Percentiles rank a stretch among this genome's conserved stretches.
Evolutionary conservation across 1,140 invertebrate genomes (phyloP).

Genomic region (Drosophila pseudoananassae): DNA sequence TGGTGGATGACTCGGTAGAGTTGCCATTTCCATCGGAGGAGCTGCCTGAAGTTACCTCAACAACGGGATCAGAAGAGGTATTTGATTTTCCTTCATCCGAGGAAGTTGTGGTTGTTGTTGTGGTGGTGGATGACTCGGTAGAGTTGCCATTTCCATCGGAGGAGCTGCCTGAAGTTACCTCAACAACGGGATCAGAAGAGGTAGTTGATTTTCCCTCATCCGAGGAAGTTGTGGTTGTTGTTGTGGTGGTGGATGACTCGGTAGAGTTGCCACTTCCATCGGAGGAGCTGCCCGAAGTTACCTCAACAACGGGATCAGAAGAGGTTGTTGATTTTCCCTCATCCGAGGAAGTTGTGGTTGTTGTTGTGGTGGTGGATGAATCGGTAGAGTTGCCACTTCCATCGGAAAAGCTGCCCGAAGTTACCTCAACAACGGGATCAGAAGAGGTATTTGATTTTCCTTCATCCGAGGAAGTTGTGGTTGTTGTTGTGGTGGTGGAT

Average conservation of each 20-base stretch:
- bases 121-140: slow-evolving; percentile 8
- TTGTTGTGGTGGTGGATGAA: slow-evolving; percentile 3
- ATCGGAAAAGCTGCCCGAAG: neutral
- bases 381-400: neutral
- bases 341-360: slow-evolving; percentile 3
- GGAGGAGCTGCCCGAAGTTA: neutral
- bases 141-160: neutral
- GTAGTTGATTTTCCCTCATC: neutral
- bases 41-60: neutral
- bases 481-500: slow-evolving; percentile 1
- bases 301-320: neutral
- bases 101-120: slow-evolving; percentile 13
- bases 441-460: neutral
- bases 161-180: neutral
- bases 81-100: neutral
- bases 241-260: neutral
- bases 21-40: neutral
- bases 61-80: neutral
- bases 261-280: neutral
- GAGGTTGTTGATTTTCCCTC: neutral
- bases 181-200: slow-evolving; percentile 4
- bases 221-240: slow-evolving; percentile 4
- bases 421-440: neutral
- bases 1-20: neutral
- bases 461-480: slow-evolving; percentile 4